Conservation (phyloP, 92 coral and sea anemone genomes). For the Paramuricea clavata region DNA sequence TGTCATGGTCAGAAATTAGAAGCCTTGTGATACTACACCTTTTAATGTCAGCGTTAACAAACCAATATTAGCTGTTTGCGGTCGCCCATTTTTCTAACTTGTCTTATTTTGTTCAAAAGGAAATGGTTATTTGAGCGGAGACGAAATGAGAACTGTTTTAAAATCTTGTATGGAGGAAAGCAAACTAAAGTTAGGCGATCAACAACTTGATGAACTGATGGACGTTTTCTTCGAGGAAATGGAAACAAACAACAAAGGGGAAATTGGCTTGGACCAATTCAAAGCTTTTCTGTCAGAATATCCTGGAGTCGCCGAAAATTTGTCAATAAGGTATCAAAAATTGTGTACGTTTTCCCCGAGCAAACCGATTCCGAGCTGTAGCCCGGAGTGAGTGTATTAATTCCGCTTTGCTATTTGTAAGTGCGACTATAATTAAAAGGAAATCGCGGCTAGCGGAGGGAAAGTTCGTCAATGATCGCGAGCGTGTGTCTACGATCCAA, state of each 20-base stretch:
- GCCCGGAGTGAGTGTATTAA: too few species aligned
- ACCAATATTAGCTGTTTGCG: not conserved
- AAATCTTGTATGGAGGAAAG: conserved; percentile 45
- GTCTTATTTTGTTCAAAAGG: not conserved
- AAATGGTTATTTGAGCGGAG: conserved; percentile 41
- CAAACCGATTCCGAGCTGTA: too few species aligned
- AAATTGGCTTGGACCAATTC: conserved; percentile 31
- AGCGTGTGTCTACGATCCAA: too few species aligned
- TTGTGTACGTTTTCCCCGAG: too few species aligned
- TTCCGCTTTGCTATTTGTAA: too few species aligned
- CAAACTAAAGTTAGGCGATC: conserved; percentile 39
- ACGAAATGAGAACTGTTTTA: conserved; percentile 38
- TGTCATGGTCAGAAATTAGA: too few species aligned
- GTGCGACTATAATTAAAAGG: too few species aligned
- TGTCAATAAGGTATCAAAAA: conserved; percentile 34
- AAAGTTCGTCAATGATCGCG: too few species aligned
- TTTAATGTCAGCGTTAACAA: too few species aligned
- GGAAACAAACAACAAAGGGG: conserved; percentile 7
- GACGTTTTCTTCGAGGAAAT: conserved; percentile 45
- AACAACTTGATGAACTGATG: conserved; percentile 41
- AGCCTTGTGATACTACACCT: not conserved
- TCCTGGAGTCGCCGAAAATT: conserved; percentile 44
- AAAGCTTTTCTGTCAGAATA: conserved; percentile 27
- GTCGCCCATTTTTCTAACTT: not conserved
- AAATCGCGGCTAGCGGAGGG: too few species aligned